Percentiles rank a stretch among this genome's conserved stretches.
Conservation (phyloP, 2,888 invertebrate genomes). For the Calliopum simillimum region DNA sequence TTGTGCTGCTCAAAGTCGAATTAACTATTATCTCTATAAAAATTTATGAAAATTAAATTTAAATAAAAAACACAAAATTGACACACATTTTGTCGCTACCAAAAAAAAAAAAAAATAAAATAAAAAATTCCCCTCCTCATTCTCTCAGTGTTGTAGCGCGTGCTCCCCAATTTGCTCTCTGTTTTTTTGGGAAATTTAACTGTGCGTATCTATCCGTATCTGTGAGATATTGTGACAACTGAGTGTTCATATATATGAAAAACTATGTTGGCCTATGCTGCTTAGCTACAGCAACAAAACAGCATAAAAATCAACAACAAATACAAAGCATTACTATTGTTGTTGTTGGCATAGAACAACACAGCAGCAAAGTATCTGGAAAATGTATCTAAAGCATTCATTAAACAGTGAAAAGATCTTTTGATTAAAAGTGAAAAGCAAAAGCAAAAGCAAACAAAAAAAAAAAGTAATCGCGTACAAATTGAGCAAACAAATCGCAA, state of each 20-base stretch:
- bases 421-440: not conserved
- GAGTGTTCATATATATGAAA: not conserved
- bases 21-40: not conserved
- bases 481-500: not conserved
- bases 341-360: not conserved
- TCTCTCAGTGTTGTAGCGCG: not conserved
- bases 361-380: not conserved
- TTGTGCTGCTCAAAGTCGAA: not conserved
- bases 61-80: slow-evolving; percentile 29
- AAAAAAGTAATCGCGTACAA: not conserved
- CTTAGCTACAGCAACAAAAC: too few relatives aligned
- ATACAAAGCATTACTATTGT: too few relatives aligned
- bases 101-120: slow-evolving; percentile 1
- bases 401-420: not conserved
- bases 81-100: slow-evolving; percentile 28
- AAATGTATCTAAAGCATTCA: not conserved
- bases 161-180: not conserved
- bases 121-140: not conserved
- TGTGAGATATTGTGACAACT: not conserved
- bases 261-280: too few relatives aligned
- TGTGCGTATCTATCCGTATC: not conserved
- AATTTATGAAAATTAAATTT: slow-evolving; percentile 17
- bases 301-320: too few relatives aligned
- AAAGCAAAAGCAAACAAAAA: not conserved
- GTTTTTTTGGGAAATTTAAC: not conserved